These are phyloP conservation scores for Hirtodrosophila duncani DNA, from an alignment of 2,888 invertebrate species.

Conservation along the genomic window DNA sequence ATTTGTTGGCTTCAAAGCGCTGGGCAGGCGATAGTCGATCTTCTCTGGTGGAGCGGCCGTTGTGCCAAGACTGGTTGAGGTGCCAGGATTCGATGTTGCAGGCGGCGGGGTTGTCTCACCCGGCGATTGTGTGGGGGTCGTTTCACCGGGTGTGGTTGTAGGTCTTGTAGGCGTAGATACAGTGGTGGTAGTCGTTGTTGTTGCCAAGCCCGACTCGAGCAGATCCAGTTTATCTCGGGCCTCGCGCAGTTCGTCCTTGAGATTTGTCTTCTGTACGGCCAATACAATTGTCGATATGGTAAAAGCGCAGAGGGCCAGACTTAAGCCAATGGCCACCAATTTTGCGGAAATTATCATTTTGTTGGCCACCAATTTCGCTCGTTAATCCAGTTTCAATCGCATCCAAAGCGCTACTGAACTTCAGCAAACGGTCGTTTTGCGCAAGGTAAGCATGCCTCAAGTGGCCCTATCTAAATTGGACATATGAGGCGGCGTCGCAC, in stretches of 20 bases:
- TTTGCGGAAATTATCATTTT: slow-evolving; percentile 73
- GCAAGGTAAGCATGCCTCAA: slow-evolving; percentile 26
- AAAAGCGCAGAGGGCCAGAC: slow-evolving; percentile 76
- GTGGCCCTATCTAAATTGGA: slow-evolving; percentile 53
- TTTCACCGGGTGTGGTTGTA: too few species aligned
- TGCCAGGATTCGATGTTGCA: neutral
- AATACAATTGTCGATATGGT: slow-evolving; percentile 80
- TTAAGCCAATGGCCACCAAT: slow-evolving; percentile 63
- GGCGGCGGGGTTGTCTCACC: neutral
- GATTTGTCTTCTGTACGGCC: slow-evolving; percentile 78
- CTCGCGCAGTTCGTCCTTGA: slow-evolving; percentile 62
- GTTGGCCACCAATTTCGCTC: neutral
- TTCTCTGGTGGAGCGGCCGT: slow-evolving; percentile 37
- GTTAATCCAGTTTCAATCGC: slow-evolving; percentile 38
- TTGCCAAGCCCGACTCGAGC: slow-evolving; percentile 45
- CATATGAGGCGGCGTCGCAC: slow-evolving; percentile 9
- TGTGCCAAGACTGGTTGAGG: slow-evolving; percentile 11
- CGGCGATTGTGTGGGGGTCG: too few species aligned
- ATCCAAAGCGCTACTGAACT: slow-evolving; percentile 49
- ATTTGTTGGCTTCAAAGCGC: slow-evolving; percentile 81
- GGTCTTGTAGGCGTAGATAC: slow-evolving; percentile 12
- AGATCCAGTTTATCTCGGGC: slow-evolving; percentile 60
- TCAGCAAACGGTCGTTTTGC: slow-evolving; percentile 1
- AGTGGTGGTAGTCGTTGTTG: slow-evolving; percentile 20
- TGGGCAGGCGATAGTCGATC: slow-evolving; percentile 80